Percentiles rank a stretch among this genome's conserved stretches.
Conservation (phyloP, 2,888 invertebrate species). For the Cheilosia scutellata region DNA sequence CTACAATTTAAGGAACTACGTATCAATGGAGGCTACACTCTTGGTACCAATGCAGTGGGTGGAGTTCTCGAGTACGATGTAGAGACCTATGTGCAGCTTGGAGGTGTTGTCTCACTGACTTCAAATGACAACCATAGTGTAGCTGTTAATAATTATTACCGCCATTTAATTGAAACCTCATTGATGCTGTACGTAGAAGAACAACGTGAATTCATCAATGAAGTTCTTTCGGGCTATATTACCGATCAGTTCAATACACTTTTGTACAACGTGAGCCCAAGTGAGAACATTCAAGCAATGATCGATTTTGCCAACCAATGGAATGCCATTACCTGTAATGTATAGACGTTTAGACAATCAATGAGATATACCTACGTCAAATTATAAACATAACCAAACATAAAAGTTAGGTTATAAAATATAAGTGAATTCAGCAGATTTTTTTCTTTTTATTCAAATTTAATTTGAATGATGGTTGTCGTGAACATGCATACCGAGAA, state of each 20-base stretch:
- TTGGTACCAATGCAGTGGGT: constrained; percentile 20
- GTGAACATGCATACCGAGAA: too few species aligned
- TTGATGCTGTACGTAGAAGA: constrained; percentile 35
- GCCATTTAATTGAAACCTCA: constrained; percentile 65
- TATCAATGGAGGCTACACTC: constrained; percentile 12
- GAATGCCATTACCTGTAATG: constrained; percentile 15
- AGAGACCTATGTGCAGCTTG: constrained; percentile 77
- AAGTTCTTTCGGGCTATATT: constrained; percentile 20
- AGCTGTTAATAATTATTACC: constrained; percentile 76
- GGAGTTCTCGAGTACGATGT: constrained; percentile 77
- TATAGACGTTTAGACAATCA: background rate
- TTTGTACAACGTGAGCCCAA: constrained; percentile 10
- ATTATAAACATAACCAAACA: too few species aligned
- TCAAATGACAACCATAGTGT: constrained; percentile 78
- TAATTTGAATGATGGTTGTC: too few species aligned
- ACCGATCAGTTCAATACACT: background rate
- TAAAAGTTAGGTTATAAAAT: too few species aligned
- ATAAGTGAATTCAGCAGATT: too few species aligned
- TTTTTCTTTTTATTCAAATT: too few species aligned
- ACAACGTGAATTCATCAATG: constrained; percentile 5
- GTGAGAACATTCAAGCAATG: background rate
- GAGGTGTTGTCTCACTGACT: constrained; percentile 74
- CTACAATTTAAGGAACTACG: constrained; percentile 25
- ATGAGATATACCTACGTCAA: too few species aligned
- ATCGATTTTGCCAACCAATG: background rate